phyloP scores from a whole-genome alignment of 2,113 vertebrate genomes.

The Lepus timidus region DNA sequence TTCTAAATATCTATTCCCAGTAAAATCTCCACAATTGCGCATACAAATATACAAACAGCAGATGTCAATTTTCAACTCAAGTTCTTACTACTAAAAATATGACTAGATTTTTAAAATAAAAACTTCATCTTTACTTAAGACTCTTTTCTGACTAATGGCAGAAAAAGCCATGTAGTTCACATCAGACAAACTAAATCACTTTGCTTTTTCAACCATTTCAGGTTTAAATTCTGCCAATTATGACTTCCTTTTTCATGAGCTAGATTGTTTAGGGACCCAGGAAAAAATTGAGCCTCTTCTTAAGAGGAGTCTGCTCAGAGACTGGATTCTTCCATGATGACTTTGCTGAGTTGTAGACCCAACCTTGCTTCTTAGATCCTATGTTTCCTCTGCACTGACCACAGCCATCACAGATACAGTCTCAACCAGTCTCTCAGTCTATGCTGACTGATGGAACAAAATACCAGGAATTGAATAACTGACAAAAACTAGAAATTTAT shows the following conservation, averaged over 20 bases:
- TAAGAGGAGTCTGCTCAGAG: neutral
- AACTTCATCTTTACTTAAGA: conserved; percentile 1
- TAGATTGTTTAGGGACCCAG: neutral
- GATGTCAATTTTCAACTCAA: neutral
- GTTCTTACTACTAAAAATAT: neutral
- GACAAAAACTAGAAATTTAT: neutral
- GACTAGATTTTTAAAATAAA: neutral
- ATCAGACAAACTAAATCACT: conserved; percentile 15
- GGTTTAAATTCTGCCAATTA: neutral
- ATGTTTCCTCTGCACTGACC: neutral
- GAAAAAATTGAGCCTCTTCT: neutral
- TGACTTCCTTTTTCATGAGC: neutral
- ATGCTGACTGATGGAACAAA: neutral
- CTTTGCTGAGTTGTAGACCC: neutral
- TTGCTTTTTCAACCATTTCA: neutral
- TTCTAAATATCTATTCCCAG: conserved; percentile 2
- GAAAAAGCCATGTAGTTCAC: neutral
- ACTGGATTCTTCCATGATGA: neutral
- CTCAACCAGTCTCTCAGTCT: neutral
- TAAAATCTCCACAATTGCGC: neutral
- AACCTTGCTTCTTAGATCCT: neutral
- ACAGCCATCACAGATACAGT: neutral
- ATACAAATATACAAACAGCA: neutral
- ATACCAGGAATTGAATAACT: neutral
- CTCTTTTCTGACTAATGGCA: neutral